Evolutionary conservation across 92 coral and sea anemone species (phyloP).

Genomic region (Palythoa caribaeorum): DNA sequence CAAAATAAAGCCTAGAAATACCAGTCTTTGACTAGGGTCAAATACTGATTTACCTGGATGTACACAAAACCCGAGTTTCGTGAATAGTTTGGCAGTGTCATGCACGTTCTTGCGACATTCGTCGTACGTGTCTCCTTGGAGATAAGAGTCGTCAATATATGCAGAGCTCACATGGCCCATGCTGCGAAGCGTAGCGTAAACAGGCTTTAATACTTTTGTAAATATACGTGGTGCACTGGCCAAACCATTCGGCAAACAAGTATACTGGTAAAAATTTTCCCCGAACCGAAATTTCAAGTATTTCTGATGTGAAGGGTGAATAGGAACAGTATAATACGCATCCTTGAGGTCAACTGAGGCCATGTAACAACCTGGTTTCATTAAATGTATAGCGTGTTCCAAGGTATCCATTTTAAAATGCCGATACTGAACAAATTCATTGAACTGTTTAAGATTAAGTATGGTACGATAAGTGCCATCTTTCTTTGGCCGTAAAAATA

Average conservation of each 20-base stretch:
- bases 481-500: slow-evolving; percentile 48
- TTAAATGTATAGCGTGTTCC: slow-evolving; percentile 22
- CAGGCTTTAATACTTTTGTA: slow-evolving; percentile 65
- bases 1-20: slow-evolving; percentile 3
- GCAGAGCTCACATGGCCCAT: slow-evolving; percentile 37
- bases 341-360: slow-evolving; percentile 46
- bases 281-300: slow-evolving; percentile 53
- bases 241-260: slow-evolving; percentile 71
- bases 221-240: slow-evolving; percentile 63
- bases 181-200: slow-evolving; percentile 39
- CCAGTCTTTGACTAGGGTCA: slow-evolving; percentile 18
- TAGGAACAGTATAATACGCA: slow-evolving; percentile 64
- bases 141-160: slow-evolving; percentile 66
- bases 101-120: slow-evolving; percentile 52
- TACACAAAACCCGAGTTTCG: slow-evolving; percentile 51
- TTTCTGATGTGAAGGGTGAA: slow-evolving; percentile 44
- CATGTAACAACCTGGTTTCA: slow-evolving; percentile 43
- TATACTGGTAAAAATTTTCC: slow-evolving; percentile 55
- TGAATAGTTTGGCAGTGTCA: slow-evolving; percentile 40
- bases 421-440: slow-evolving; percentile 52
- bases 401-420: slow-evolving; percentile 59
- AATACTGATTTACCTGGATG: slow-evolving; percentile 53
- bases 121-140: slow-evolving; percentile 54
- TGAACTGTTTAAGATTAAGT: slow-evolving; percentile 13
- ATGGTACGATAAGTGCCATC: slow-evolving; percentile 56